Evolutionary conservation across 2,113 vertebrate species (phyloP).

Genomic region (Melanerpes aurifrons): DNA sequence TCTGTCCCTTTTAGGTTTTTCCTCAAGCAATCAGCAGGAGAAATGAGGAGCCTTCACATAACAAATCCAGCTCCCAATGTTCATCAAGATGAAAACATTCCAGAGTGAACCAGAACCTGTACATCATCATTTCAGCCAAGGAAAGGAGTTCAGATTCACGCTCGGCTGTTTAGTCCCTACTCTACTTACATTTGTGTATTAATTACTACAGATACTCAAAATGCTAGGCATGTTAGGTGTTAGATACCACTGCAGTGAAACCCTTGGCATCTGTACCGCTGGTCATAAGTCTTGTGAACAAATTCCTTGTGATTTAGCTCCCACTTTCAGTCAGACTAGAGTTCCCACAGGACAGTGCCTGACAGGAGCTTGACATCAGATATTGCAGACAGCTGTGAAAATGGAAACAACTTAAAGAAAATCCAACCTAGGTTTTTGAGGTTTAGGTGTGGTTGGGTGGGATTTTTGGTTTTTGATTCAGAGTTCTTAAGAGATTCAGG

Average conservation of each 20-base stretch:
- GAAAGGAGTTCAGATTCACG: neutral
- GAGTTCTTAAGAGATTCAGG: neutral
- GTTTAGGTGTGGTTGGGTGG: neutral
- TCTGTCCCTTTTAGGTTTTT: slow-evolving; percentile 31
- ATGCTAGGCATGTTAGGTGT: neutral
- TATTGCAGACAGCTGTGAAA: neutral
- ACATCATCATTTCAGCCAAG: neutral
- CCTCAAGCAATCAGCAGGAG: slow-evolving; percentile 1
- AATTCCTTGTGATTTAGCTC: neutral
- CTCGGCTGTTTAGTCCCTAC: neutral
- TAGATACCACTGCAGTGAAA: neutral
- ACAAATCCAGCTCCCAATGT: neutral
- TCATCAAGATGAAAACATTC: neutral
- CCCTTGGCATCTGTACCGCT: neutral
- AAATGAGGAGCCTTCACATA: neutral
- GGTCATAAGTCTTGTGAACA: neutral
- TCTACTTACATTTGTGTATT: neutral
- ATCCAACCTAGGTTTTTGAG: neutral
- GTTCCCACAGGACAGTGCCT: slow-evolving; percentile 19
- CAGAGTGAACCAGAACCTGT: neutral
- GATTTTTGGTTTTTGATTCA: neutral
- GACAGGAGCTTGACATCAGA: slow-evolving; percentile 1
- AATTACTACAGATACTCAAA: slow-evolving; percentile 5
- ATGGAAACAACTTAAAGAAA: neutral
- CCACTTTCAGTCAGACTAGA: slow-evolving; percentile 13